These are phyloP conservation scores for Cotesia glomerata DNA, from an alignment of 1,140 invertebrate species.

Conservation along the genomic window DNA sequence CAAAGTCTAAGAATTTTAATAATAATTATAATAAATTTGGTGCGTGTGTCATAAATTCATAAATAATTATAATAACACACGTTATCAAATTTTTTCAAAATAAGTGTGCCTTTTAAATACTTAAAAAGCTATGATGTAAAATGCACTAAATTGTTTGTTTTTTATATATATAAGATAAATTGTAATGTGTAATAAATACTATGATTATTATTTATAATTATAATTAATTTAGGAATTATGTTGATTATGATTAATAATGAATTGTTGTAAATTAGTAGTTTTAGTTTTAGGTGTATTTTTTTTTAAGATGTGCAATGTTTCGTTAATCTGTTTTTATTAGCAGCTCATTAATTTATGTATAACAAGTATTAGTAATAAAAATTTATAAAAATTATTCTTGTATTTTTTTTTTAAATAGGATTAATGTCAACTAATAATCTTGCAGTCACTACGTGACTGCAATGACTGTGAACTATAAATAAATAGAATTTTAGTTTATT, in stretches of 20 bases:
- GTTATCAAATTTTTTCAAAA: not conserved
- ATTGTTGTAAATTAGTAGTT: too few relatives aligned
- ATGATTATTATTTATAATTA: not conserved
- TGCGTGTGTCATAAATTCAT: not conserved
- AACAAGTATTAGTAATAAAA: not conserved
- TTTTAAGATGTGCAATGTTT: not conserved
- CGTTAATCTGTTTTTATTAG: not conserved
- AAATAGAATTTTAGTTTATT: too few relatives aligned
- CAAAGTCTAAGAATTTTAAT: constrained; percentile 2
- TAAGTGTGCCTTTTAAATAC: constrained; percentile 63
- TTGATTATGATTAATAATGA: too few relatives aligned
- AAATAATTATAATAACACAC: constrained; percentile 4
- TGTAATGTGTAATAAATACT: not conserved
- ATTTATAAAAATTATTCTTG: not conserved
- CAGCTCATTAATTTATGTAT: not conserved
- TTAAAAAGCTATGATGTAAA: constrained; percentile 40
- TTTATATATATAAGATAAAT: too few relatives aligned
- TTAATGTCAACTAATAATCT: too few relatives aligned
- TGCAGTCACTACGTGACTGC: too few relatives aligned
- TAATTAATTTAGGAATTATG: too few relatives aligned
- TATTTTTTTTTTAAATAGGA: too few relatives aligned
- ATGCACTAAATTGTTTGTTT: constrained; percentile 45
- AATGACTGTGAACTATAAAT: too few relatives aligned
- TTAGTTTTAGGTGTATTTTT: not conserved
- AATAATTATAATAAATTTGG: not conserved